Conservation (phyloP, 1,140 invertebrate genomes). For the Thalassaphorura encarpata region DNA sequence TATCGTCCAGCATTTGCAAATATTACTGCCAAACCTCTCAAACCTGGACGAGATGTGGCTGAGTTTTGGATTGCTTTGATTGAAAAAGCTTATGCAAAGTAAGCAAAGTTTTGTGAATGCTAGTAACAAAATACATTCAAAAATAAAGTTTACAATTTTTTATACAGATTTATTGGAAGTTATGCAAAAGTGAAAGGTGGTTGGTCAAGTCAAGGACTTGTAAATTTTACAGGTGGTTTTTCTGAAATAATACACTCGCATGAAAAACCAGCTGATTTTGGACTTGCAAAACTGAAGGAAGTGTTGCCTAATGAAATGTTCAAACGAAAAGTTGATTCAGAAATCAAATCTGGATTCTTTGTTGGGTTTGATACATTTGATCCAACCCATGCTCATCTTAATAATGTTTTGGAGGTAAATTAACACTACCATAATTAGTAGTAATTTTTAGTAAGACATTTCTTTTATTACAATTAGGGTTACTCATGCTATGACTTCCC, state of each 20-base stretch:
- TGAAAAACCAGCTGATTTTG: neutral
- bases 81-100: neutral
- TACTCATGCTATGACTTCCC: too few relatives aligned
- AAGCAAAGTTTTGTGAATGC: neutral
- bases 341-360: neutral
- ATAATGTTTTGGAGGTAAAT: neutral
- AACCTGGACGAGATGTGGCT: neutral
- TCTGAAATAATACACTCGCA: neutral
- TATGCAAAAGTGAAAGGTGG: neutral
- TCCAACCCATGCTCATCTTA: neutral
- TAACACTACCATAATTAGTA: too few relatives aligned
- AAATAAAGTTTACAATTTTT: neutral
- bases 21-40: neutral
- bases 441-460: too few relatives aligned
- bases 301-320: neutral
- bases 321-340: neutral
- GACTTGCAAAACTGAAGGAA: neutral
- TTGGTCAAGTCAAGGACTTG: neutral
- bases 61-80: neutral
- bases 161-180: neutral
- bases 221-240: neutral
- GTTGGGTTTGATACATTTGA: neutral
- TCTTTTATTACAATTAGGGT: too few relatives aligned
- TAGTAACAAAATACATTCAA: too few relatives aligned
- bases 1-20: too few relatives aligned